phyloP scores from a whole-genome alignment of 2,888 invertebrate species.

The Cantharis rufa region DNA sequence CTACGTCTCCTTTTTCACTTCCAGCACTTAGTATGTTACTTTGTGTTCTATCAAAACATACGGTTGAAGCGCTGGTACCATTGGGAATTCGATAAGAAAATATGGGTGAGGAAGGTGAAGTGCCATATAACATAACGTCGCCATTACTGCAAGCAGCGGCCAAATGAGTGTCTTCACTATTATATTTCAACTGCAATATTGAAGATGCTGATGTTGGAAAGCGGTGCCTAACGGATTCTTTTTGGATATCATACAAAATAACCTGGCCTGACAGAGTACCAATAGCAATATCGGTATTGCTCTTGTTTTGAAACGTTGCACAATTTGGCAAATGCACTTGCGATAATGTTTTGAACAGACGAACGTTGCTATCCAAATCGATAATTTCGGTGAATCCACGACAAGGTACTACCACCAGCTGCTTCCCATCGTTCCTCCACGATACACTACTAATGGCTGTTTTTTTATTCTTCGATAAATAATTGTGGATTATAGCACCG shows the following conservation, averaged over 20 bases:
- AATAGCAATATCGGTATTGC: conserved; percentile 47
- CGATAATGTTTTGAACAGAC: conserved; percentile 47
- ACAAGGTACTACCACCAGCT: conserved; percentile 50
- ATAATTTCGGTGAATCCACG: conserved; percentile 50
- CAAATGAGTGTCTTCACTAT: conserved; percentile 49
- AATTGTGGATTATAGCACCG: conserved; percentile 61
- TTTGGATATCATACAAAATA: conserved; percentile 51
- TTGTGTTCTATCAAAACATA: conserved; percentile 44
- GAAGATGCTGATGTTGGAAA: conserved; percentile 43
- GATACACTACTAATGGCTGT: conserved; percentile 49
- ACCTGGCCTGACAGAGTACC: conserved; percentile 49
- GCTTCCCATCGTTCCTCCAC: conserved; percentile 53
- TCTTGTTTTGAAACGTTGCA: conserved; percentile 49
- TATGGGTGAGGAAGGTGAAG: conserved; percentile 42
- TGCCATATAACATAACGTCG: conserved; percentile 47
- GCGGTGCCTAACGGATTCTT: conserved; percentile 43
- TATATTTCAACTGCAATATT: conserved; percentile 47
- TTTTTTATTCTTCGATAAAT: conserved; percentile 47
- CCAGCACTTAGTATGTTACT: conserved; percentile 47
- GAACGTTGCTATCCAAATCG: conserved; percentile 46
- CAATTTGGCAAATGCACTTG: conserved; percentile 50
- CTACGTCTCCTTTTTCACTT: conserved; percentile 50
- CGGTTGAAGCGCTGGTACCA: conserved; percentile 44
- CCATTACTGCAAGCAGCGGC: conserved; percentile 49
- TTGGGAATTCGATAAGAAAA: conserved; percentile 47